A percentile compares a stretch with the other conserved stretches of the same genome.
Conservation (phyloP, 1,140 invertebrate genomes). For the Drosophila nasuta region DNA sequence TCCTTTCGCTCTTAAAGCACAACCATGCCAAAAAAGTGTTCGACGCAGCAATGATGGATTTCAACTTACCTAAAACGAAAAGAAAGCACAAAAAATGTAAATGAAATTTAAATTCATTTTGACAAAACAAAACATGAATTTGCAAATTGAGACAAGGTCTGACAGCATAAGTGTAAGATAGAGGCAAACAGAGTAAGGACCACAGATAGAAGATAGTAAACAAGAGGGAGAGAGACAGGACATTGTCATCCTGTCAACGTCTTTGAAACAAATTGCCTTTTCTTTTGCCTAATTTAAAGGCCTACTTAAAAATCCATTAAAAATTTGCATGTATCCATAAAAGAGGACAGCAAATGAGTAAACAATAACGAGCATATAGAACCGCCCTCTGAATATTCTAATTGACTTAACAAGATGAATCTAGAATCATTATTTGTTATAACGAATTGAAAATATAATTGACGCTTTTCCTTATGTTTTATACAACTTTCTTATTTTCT, state of each 20-base stretch:
- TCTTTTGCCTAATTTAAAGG: conserved; percentile 76
- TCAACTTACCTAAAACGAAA: conserved; percentile 66
- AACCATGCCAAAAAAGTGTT: conserved; percentile 12
- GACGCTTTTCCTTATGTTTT: background rate
- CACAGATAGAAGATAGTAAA: conserved; percentile 5
- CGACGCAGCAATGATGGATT: background rate
- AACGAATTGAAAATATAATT: background rate
- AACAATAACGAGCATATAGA: conserved; percentile 17
- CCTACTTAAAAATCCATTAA: conserved; percentile 83
- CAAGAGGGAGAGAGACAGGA: background rate
- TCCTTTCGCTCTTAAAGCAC: conserved; percentile 7
- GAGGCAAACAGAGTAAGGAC: background rate
- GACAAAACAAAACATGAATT: conserved; percentile 48
- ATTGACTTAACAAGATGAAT: background rate
- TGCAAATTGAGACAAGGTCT: conserved; percentile 31
- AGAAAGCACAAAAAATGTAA: conserved; percentile 38
- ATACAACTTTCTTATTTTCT: background rate
- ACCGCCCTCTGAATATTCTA: conserved; percentile 7
- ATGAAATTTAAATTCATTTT: conserved; percentile 77
- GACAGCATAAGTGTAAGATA: conserved; percentile 22
- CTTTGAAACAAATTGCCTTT: conserved; percentile 77
- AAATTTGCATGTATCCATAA: conserved; percentile 77
- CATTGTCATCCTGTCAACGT: conserved; percentile 58
- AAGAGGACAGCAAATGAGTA: conserved; percentile 42
- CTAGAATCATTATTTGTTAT: background rate